Evolutionary conservation across 2,888 invertebrate species (phyloP).

Genomic region (Ormyrus pomaceus): DNA sequence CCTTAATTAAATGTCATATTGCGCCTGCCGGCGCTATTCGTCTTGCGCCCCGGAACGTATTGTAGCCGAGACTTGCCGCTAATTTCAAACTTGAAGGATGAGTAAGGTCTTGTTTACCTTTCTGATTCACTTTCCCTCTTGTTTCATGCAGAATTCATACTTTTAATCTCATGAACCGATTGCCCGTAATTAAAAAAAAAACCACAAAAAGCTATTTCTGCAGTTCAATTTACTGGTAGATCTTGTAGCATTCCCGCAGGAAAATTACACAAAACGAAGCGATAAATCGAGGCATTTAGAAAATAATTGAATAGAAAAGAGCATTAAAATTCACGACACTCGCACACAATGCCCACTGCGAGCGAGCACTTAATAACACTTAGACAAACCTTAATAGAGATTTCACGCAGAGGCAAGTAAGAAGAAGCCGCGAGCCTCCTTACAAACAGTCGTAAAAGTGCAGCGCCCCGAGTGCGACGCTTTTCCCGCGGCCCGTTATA

Average conservation of each 20-base stretch:
- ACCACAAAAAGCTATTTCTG: too few species aligned
- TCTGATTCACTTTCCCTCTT: conserved; percentile 14
- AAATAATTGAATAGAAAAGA: too few species aligned
- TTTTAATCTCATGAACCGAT: too few species aligned
- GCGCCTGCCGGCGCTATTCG: conserved; percentile 61
- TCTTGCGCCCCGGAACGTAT: not conserved
- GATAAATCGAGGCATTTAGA: too few species aligned
- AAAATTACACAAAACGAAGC: too few species aligned
- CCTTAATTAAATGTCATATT: conserved; percentile 75
- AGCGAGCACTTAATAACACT: conserved; percentile 12
- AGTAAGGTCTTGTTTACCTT: conserved; percentile 24
- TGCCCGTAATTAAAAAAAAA: too few species aligned
- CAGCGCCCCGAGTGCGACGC: conserved; percentile 16
- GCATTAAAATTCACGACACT: not conserved
- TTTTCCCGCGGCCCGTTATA: conserved; percentile 1
- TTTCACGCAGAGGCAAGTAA: conserved; percentile 29
- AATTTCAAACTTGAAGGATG: conserved; percentile 16
- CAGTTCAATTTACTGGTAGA: too few species aligned
- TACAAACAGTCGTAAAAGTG: too few species aligned
- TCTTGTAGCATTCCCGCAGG: too few species aligned
- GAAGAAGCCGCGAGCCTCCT: not conserved
- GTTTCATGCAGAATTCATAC: not conserved
- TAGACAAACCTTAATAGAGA: conserved; percentile 46
- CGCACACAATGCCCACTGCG: not conserved
- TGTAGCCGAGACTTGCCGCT: conserved; percentile 3